Evolutionary conservation across 2,797 vertebrate species (phyloP).

Genomic region (Apodemus agrarius): DNA sequence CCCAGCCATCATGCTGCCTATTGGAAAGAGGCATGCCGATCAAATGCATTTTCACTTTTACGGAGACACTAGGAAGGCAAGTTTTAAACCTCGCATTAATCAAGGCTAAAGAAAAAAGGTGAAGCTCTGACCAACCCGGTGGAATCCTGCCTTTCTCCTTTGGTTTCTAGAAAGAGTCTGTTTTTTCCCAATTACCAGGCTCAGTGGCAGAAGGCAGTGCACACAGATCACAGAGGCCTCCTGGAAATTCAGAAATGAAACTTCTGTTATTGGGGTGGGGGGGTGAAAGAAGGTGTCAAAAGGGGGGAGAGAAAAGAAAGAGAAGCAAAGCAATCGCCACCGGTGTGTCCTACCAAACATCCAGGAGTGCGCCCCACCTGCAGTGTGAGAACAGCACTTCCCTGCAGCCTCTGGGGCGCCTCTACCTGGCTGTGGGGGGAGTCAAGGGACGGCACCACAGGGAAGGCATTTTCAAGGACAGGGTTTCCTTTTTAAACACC

Average conservation of each 20-base stretch:
- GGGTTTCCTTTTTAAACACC: conserved; percentile 57
- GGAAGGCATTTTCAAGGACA: background rate
- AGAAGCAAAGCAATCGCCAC: conserved; percentile 10
- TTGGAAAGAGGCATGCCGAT: background rate
- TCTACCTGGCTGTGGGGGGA: background rate
- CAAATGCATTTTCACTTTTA: background rate
- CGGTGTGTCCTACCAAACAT: background rate
- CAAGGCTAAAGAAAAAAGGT: background rate
- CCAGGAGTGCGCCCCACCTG: background rate
- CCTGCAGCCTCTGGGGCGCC: background rate
- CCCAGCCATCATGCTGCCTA: background rate
- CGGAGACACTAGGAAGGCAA: background rate
- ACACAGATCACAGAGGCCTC: background rate
- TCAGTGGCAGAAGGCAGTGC: background rate
- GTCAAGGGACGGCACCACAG: background rate
- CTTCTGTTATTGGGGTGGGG: conserved; percentile 32
- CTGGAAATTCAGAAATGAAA: conserved; percentile 50
- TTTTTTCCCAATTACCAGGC: background rate
- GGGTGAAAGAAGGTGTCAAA: background rate
- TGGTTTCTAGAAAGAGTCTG: background rate
- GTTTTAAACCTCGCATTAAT: background rate
- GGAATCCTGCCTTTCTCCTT: background rate
- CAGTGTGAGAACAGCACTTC: background rate
- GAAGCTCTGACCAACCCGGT: background rate
- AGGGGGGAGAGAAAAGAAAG: background rate